phyloP scores from a whole-genome alignment of 2,113 vertebrate species.

The Dendrocopos noguchii region DNA sequence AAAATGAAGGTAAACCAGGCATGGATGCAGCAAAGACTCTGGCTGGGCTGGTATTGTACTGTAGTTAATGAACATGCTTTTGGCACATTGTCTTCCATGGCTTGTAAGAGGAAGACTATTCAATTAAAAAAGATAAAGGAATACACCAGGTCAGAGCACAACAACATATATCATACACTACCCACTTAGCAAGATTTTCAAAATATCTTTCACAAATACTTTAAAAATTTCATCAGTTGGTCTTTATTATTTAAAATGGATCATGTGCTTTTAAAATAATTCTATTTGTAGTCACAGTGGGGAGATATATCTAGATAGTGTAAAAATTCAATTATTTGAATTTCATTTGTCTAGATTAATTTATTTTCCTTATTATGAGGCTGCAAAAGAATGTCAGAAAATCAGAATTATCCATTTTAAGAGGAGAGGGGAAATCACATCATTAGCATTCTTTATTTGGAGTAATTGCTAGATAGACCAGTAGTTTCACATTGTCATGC shows the following conservation, averaged over 20 bases:
- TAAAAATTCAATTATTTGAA: not conserved
- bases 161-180: not conserved
- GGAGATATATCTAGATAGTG: not conserved
- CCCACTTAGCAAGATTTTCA: not conserved
- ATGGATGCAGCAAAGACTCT: not conserved
- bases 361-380: constrained; percentile 28
- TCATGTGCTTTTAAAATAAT: not conserved
- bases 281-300: not conserved
- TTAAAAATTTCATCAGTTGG: not conserved
- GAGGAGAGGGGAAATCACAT: constrained; percentile 39
- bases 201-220: not conserved
- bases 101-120: not conserved
- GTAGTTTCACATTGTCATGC: constrained; percentile 65
- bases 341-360: constrained; percentile 12
- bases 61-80: constrained; percentile 28
- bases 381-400: constrained; percentile 58
- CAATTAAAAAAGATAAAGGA: not conserved
- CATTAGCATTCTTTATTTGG: constrained; percentile 69
- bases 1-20: constrained; percentile 11
- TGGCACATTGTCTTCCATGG: not conserved
- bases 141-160: not conserved
- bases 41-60: not conserved
- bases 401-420: constrained; percentile 55
- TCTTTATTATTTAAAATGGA: not conserved
- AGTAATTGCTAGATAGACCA: constrained; percentile 66